Conservation (phyloP, 2,888 invertebrate genomes). For the Ophion obscuratus region DNA sequence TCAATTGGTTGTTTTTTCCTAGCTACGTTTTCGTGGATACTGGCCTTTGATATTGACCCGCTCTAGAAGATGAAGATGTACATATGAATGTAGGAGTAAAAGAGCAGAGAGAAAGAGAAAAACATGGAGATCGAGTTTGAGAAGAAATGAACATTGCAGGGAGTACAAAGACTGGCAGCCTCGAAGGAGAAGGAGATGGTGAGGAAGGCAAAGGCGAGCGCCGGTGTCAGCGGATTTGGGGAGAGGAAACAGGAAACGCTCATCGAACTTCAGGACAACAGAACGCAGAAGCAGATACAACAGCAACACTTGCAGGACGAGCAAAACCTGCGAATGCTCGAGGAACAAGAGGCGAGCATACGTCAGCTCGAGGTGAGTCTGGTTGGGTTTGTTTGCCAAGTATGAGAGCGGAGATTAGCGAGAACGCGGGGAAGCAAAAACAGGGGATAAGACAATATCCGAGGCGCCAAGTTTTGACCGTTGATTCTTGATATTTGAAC, state of each 20-base stretch:
- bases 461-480: too few species aligned
- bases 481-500: too few species aligned
- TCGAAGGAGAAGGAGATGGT: slow-evolving; percentile 96
- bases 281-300: slow-evolving; percentile 86
- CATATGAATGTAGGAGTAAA: too few species aligned
- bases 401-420: neutral
- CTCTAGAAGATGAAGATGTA: too few species aligned
- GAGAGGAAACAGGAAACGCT: slow-evolving; percentile 85
- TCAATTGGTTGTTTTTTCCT: too few species aligned
- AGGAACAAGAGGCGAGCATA: slow-evolving; percentile 96
- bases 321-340: slow-evolving; percentile 91
- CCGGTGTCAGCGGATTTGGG: slow-evolving; percentile 86
- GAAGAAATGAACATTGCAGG: slow-evolving; percentile 84
- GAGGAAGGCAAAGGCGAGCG: slow-evolving; percentile 89
- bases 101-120: too few species aligned
- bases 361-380: slow-evolving; percentile 91
- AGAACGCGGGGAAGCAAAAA: neutral
- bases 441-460: too few species aligned
- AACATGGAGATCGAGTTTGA: neutral
- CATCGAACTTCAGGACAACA: slow-evolving; percentile 88
- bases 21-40: too few species aligned
- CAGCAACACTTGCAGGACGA: slow-evolving; percentile 93
- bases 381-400: neutral
- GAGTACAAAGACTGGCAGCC: slow-evolving; percentile 93
- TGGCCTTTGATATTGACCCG: too few species aligned